phyloP scores from a whole-genome alignment of 2,797 vertebrate genomes.

The Threskiornis aethiopicus region DNA sequence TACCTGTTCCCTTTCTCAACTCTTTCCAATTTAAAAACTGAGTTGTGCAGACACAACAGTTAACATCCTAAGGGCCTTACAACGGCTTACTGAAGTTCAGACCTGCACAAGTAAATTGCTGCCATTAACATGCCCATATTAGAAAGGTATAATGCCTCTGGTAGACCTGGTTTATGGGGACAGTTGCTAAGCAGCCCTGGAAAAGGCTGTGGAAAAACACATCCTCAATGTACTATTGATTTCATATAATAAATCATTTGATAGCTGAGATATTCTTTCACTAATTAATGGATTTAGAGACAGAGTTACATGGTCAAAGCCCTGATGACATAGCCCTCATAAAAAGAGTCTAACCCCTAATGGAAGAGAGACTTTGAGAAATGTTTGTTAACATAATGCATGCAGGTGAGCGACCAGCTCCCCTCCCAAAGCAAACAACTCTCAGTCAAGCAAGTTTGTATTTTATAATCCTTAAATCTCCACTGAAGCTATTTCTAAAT shows the following conservation, averaged over 20 bases:
- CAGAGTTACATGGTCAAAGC: background rate
- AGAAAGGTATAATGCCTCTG: background rate
- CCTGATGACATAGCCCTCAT: background rate
- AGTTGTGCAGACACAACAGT: background rate
- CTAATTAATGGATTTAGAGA: conserved; percentile 23
- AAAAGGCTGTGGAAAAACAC: conserved; percentile 26
- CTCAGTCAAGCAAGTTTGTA: background rate
- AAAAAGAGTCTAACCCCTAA: background rate
- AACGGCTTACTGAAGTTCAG: background rate
- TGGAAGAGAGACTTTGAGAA: background rate
- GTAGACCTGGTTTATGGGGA: background rate
- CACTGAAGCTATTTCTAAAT: background rate
- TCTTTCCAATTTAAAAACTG: background rate
- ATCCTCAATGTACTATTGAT: conserved; percentile 24
- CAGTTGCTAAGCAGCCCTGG: conserved; percentile 10
- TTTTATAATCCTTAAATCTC: background rate
- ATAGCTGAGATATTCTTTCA: background rate
- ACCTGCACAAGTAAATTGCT: conserved; percentile 14
- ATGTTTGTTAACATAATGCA: background rate
- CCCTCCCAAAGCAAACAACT: background rate
- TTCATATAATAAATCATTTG: background rate
- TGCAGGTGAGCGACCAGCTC: background rate
- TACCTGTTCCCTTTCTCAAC: background rate
- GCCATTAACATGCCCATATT: background rate
- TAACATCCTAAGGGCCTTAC: background rate